Evolutionary conservation across 2,113 vertebrate genomes (phyloP).

Genomic region (Rhinopomastus cyanomelas): DNA sequence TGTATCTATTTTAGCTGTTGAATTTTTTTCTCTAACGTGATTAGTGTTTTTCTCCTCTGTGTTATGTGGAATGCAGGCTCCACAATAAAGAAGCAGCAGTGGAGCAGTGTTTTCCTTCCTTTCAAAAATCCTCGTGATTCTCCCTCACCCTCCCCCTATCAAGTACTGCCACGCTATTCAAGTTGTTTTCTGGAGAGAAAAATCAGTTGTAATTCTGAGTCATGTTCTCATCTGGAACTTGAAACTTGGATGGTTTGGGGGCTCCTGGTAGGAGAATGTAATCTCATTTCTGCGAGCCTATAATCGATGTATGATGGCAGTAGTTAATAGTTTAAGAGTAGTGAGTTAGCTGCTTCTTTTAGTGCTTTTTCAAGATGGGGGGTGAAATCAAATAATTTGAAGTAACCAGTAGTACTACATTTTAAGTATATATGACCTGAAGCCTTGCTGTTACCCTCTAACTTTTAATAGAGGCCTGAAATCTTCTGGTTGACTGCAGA

Average conservation of each 20-base stretch:
- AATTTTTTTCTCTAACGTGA: background rate
- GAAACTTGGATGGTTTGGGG: background rate
- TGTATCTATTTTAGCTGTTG: background rate
- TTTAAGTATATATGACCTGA: background rate
- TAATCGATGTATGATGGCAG: background rate
- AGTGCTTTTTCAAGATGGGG: background rate
- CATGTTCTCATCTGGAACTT: conserved; percentile 8
- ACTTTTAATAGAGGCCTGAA: background rate
- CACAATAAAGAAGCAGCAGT: background rate
- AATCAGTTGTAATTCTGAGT: background rate
- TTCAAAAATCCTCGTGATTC: conserved; percentile 14
- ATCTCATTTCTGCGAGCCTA: conserved; percentile 6
- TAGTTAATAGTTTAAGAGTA: background rate
- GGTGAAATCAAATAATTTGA: background rate
- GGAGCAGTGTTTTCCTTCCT: background rate
- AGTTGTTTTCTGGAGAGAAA: background rate
- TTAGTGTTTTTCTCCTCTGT: background rate
- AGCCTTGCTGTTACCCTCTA: background rate
- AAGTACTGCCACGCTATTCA: conserved; percentile 27
- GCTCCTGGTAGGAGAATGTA: background rate
- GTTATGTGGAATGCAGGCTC: background rate
- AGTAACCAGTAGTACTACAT: background rate
- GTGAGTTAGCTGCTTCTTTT: background rate
- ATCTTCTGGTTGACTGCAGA: background rate
- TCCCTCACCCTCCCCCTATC: background rate